phyloP scores from a whole-genome alignment of 2,888 invertebrate species.

The Lochmaea crataegi region DNA sequence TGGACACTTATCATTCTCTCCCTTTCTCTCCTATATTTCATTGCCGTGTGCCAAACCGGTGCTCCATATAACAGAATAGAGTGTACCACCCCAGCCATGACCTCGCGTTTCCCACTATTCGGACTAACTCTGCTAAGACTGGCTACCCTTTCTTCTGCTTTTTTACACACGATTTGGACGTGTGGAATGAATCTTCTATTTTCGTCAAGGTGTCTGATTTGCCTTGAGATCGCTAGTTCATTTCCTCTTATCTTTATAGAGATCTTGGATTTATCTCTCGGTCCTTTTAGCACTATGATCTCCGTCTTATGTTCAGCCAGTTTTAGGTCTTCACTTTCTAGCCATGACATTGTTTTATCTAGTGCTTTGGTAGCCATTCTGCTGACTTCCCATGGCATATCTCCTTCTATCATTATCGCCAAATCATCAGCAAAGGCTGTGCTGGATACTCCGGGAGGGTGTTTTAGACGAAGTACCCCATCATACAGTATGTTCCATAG shows the following conservation, averaged over 20 bases:
- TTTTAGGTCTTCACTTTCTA: background rate
- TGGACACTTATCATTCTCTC: background rate
- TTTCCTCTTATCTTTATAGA: background rate
- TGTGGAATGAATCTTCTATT: conserved; percentile 2
- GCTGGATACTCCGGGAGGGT: background rate
- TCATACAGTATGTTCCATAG: background rate
- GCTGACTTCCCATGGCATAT: background rate
- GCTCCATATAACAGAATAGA: background rate
- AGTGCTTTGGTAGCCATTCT: background rate
- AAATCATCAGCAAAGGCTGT: conserved; percentile 10
- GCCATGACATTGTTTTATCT: background rate
- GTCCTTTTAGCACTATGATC: background rate
- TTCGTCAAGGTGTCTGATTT: background rate
- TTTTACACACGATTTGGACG: background rate
- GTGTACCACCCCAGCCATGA: background rate
- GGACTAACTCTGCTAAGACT: background rate
- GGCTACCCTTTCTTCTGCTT: too few relatives aligned
- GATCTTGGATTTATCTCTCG: background rate
- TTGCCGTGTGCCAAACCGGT: background rate
- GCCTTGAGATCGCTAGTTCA: background rate
- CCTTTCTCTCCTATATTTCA: background rate
- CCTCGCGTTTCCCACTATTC: background rate
- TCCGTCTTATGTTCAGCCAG: background rate
- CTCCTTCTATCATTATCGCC: background rate
- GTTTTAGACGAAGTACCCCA: background rate